A percentile compares a stretch with the other conserved stretches of the same genome.
Conservation (phyloP, 2,888 invertebrate species). For the Luperina nickerlii region DNA sequence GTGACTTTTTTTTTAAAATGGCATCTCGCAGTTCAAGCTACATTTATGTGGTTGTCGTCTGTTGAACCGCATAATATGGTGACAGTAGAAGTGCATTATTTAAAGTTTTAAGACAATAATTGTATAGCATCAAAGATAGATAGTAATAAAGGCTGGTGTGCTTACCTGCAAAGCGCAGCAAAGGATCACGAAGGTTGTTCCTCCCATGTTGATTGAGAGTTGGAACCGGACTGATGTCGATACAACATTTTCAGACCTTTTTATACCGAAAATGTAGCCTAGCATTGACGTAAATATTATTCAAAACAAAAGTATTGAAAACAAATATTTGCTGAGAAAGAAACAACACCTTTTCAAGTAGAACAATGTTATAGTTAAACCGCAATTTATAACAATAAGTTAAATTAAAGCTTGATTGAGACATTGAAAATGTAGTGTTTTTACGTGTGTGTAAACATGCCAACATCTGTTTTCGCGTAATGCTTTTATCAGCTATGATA, state of each 20-base stretch:
- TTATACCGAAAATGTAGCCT: conserved; percentile 77
- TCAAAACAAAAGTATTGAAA: conserved; percentile 63
- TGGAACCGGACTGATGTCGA: conserved; percentile 85
- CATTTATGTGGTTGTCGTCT: too few relatives aligned
- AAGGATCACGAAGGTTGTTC: conserved; percentile 86
- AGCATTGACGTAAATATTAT: conserved; percentile 66
- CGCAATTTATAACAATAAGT: conserved; percentile 77
- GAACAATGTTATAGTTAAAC: conserved; percentile 74
- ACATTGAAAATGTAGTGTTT: conserved; percentile 48
- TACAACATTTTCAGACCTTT: conserved; percentile 67
- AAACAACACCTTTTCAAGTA: conserved; percentile 71
- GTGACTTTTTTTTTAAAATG: too few relatives aligned
- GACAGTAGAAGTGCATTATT: not conserved
- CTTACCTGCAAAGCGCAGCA: conserved; percentile 87
- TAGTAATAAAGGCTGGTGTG: not conserved
- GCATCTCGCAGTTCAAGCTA: too few relatives aligned
- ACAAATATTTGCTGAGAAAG: conserved; percentile 76
- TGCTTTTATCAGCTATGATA: conserved; percentile 8
- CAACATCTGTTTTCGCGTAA: conserved; percentile 40
- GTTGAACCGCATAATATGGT: not conserved
- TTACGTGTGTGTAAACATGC: conserved; percentile 20
- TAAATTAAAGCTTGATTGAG: conserved; percentile 77
- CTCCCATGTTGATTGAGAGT: conserved; percentile 87
- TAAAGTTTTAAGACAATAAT: not conserved
- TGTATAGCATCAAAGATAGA: not conserved